These are phyloP conservation scores for Frankliniella fusca DNA, from an alignment of 2,888 invertebrate species.

Conservation along the genomic window DNA sequence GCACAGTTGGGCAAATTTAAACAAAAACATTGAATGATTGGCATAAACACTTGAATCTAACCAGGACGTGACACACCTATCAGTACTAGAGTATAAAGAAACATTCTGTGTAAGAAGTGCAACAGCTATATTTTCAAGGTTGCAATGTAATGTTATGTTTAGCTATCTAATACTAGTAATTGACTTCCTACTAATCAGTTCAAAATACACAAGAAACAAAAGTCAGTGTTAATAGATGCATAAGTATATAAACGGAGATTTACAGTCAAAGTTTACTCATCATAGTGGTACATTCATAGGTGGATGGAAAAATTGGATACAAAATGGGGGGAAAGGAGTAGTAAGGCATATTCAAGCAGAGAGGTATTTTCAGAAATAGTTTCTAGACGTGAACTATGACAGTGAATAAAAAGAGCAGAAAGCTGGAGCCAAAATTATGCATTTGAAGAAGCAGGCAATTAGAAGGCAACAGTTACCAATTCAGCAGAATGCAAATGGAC, in stretches of 20 bases:
- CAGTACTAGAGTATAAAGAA: no score
- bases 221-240: background rate
- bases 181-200: background rate
- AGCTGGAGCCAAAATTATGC: background rate
- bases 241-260: background rate
- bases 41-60: no score
- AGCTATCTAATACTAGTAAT: background rate
- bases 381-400: background rate
- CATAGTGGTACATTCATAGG: background rate
- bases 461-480: constrained; percentile 11
- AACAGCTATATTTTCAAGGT: background rate
- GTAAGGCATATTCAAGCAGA: constrained; percentile 14
- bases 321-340: background rate
- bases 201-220: background rate
- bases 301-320: background rate
- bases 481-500: background rate
- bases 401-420: background rate
- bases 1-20: no score
- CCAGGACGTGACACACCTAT: no score
- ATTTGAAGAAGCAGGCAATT: background rate
- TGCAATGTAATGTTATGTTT: background rate
- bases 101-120: background rate
- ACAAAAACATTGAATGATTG: no score
- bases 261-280: background rate
- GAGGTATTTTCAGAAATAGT: background rate